A percentile compares a stretch with the other conserved stretches of the same genome.
phyloP scores from a whole-genome alignment of 2,113 vertebrate genomes.

The Amblyopsis rosae region DNA sequence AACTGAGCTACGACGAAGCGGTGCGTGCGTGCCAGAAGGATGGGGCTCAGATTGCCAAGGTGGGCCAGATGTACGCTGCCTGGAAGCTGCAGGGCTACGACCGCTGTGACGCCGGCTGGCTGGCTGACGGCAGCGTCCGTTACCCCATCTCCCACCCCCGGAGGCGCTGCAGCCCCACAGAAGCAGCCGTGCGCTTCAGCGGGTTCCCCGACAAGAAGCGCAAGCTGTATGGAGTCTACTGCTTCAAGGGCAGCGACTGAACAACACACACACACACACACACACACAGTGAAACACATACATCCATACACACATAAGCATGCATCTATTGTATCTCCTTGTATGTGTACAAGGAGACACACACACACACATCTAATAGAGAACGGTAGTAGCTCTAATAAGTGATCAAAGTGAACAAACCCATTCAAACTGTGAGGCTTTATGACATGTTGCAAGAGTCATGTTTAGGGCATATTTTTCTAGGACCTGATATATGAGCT shows the following conservation, averaged over 20 bases:
- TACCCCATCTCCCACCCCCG: conserved; percentile 89
- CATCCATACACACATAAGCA: conserved; percentile 6
- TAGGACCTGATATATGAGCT: conserved; percentile 33
- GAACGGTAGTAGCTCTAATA: neutral
- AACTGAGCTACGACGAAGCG: conserved; percentile 90
- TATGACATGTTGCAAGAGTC: conserved; percentile 23
- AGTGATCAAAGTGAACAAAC: no score
- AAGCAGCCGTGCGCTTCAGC: conserved; percentile 88
- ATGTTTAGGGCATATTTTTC: conserved; percentile 41
- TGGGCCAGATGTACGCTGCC: conserved; percentile 94
- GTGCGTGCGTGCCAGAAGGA: conserved; percentile 87
- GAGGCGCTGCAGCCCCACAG: conserved; percentile 89
- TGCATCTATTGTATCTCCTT: neutral
- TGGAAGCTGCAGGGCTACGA: conserved; percentile 95
- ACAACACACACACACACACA: conserved; percentile 18
- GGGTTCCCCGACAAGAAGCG: conserved; percentile 97
- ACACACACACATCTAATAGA: neutral
- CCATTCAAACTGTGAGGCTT: neutral
- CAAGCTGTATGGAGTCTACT: conserved; percentile 96
- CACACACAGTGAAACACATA: conserved; percentile 19
- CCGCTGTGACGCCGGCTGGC: conserved; percentile 94
- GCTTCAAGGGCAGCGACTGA: conserved; percentile 88
- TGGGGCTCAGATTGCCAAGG: conserved; percentile 91
- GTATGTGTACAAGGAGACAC: conserved; percentile 1
- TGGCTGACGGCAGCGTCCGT: conserved; percentile 94